Percentiles rank a stretch among this genome's conserved stretches.
Evolutionary conservation across 92 coral and sea anemone species (phyloP).

Genomic region (Muricea muricata): DNA sequence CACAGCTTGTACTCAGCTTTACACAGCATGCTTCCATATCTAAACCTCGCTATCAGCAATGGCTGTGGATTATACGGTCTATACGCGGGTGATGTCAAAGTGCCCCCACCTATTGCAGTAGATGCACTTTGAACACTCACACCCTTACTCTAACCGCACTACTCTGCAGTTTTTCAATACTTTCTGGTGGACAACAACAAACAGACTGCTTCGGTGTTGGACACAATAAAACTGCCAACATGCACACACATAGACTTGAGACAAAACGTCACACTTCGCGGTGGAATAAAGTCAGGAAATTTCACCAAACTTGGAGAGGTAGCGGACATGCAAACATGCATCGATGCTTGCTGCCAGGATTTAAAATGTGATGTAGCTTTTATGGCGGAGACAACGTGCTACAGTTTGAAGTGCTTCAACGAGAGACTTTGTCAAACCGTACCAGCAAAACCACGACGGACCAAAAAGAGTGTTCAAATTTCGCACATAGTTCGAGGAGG

Average conservation of each 20-base stretch:
- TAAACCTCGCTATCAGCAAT: too few relatives aligned
- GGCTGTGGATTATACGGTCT: too few relatives aligned
- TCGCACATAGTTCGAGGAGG: slow-evolving; percentile 99
- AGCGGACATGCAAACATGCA: slow-evolving; percentile 99
- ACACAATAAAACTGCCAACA: slow-evolving; percentile 95
- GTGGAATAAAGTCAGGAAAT: slow-evolving; percentile 93
- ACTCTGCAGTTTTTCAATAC: slow-evolving; percentile 83
- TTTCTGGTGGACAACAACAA: slow-evolving; percentile 93
- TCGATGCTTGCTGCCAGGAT: slow-evolving; percentile 98
- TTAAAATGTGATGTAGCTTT: slow-evolving; percentile 91
- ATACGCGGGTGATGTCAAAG: too few relatives aligned
- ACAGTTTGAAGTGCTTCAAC: slow-evolving; percentile 80
- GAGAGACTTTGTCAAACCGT: slow-evolving; percentile 86
- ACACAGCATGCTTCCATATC: too few relatives aligned
- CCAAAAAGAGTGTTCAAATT: slow-evolving; percentile 85
- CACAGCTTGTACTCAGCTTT: too few relatives aligned
- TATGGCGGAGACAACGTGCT: slow-evolving; percentile 92
- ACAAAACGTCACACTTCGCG: slow-evolving; percentile 90
- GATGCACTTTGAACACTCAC: too few relatives aligned
- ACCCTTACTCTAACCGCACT: not conserved
- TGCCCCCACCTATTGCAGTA: too few relatives aligned
- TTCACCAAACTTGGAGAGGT: slow-evolving; percentile 92
- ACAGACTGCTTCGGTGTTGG: slow-evolving; percentile 92
- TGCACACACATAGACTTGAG: slow-evolving; percentile 94
- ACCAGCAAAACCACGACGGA: slow-evolving; percentile 87